Base-by-base conservation (phyloP, 2,888 invertebrate species). In the Morpho helenor region DNA sequence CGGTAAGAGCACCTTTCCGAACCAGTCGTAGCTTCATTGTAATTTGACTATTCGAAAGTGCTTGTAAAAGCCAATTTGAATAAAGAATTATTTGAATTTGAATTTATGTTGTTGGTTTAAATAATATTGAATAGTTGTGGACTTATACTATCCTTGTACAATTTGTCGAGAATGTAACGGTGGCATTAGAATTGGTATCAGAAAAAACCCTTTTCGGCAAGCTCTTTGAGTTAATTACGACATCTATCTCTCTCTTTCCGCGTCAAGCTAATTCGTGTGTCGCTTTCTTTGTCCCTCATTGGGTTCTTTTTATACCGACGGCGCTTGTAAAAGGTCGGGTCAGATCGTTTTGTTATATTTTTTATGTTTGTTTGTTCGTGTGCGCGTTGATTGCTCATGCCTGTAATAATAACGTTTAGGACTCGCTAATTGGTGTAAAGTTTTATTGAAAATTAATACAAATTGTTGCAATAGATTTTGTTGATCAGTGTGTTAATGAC, bases 331-430 rank as follows among this genome's bases (percentile, higher is more conserved):
- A 75, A 84, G 88, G 86, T 87, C 86, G 82, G 87, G 88, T 88
- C 89, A 88, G 76, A 82, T 59, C 80, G 83, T 79, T 84, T 86
- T 82, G 77, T 81, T 73, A 67, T 73, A 67, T 75, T 71, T 76
- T 79, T 74, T 73, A 67, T 75, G 73, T 84, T 79, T 84, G 79
- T 84, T 80, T 78, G 80, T 77, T 71, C 76, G 76, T 74, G 63
- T 72, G 71, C 68, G 44, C 51, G 84, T 79, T 84, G 87, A 87
- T 87, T 85, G 81, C 76, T 77, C 72, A 69, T 72, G 77, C 72
- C 73, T 66, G 74, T 88, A 85, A 89, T 88, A 87, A 89, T 79
- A 86, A 86, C 85, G 84, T 86, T 88, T 87, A 84, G 74, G 72
- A 67, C 64, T 71, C 76, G 80, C 86, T 87, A 88, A 89, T 89